Percentiles rank a stretch among this genome's conserved stretches.
phyloP scores from a whole-genome alignment of 2,888 invertebrate species.

The Cephus rjabovi region DNA sequence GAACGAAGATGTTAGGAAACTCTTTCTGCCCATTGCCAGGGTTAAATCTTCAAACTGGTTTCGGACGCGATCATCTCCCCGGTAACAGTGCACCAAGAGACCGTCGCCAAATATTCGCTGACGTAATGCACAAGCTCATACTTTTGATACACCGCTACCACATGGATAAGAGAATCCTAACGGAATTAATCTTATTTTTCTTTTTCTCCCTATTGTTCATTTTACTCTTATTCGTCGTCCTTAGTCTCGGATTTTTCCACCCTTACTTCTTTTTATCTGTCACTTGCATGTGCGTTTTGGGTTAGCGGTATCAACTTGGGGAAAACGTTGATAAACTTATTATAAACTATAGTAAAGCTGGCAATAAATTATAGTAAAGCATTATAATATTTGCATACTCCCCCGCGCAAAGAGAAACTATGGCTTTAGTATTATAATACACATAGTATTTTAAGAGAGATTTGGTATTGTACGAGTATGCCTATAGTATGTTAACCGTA shows the following conservation, averaged over 20 bases:
- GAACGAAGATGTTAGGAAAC: not conserved
- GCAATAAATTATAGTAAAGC: no score
- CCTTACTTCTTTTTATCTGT: not conserved
- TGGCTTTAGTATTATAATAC: no score
- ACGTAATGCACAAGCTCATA: conserved; percentile 25
- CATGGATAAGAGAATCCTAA: not conserved
- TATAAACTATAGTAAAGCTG: no score
- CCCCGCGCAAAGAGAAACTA: no score
- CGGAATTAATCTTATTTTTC: not conserved
- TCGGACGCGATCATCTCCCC: not conserved
- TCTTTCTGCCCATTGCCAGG: not conserved
- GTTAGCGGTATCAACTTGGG: no score
- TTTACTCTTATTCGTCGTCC: not conserved
- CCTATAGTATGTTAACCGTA: no score
- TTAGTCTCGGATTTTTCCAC: not conserved
- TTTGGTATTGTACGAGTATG: no score
- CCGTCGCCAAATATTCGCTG: conserved; percentile 29
- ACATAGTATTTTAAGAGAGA: no score
- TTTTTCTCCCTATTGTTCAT: not conserved
- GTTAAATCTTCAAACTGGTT: not conserved
- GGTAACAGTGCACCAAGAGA: not conserved
- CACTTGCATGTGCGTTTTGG: no score
- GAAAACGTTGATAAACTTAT: no score
- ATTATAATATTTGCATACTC: not conserved
- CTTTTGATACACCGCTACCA: not conserved